Conservation (phyloP, 1,140 invertebrate genomes). For the Apis florea region DNA sequence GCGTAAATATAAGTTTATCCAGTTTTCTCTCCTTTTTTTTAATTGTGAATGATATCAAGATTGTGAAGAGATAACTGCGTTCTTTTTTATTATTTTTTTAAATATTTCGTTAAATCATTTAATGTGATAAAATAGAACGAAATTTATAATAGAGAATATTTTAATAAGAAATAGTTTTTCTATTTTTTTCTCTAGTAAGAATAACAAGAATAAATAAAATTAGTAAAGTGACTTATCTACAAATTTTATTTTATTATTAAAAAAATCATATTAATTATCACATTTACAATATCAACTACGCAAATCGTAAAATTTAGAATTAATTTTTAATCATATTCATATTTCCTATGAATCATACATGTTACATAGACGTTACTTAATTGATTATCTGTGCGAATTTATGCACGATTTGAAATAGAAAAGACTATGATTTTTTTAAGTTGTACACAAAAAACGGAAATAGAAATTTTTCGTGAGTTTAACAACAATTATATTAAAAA, state of each 20-base stretch:
- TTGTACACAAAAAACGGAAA: neutral
- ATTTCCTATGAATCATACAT: neutral
- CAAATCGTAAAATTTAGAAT: neutral
- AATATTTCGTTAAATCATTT: too few relatives aligned
- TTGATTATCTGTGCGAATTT: slow-evolving; percentile 42
- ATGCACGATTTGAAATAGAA: slow-evolving; percentile 36
- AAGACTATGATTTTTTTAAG: slow-evolving; percentile 4
- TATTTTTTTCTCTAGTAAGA: neutral
- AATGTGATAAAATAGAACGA: neutral
- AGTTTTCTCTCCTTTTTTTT: neutral
- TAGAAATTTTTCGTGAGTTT: slow-evolving; percentile 7
- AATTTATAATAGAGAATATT: neutral
- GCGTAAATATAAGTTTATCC: neutral
- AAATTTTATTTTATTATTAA: neutral
- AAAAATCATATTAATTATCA: neutral
- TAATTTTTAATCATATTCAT: neutral
- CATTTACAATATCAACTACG: neutral
- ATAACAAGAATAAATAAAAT: neutral
- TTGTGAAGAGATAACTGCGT: neutral
- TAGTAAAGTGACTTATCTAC: neutral
- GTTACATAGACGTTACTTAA: slow-evolving; percentile 29
- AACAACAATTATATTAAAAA: slow-evolving; percentile 15
- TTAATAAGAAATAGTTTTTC: too few relatives aligned
- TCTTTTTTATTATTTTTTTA: too few relatives aligned
- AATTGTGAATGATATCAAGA: slow-evolving; percentile 1